Base-by-base conservation (phyloP, 2,888 invertebrate genomes). In the Fissipunctia ypsillon region DNA sequence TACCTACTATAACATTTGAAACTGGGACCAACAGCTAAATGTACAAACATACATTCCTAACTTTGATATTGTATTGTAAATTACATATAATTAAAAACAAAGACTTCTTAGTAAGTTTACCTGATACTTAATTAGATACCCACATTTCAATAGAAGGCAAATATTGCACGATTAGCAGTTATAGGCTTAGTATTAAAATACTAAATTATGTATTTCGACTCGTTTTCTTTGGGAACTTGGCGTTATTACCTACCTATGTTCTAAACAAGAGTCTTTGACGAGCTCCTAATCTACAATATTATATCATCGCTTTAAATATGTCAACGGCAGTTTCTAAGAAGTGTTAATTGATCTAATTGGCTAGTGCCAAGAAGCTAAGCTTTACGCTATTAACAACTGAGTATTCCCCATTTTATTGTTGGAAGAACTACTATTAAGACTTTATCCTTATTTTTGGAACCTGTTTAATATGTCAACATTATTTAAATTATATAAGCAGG, bases 281-380 rank as follows among this genome's bases (percentile, higher is more conserved):
- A 71, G 56, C 60, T 61, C 69, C 63, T 84, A 78, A 80, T 84
- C 78, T 75, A 72, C 66, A 78, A 70, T 78, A 81, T 83, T 81
- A 76, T 84, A 84, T 86, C 87, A 87, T 80, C 79, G 79, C 82
- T 59, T 60, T 77, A 86, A 87, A 77, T 63, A 82, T 77, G 71
- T 74, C 83, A 82, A 69, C 69, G 76, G 67, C 76, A 82, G 77
- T 50, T 89, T 83, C 87, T 81, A 63, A 84, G 88, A 87, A 89
- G 83, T 84, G 81, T 81, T 88, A 89, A 88, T 88, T 88, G 88
- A 54, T 72, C 63, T 88, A 89, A 89, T 88, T 87, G 86, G 69
- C 75, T 84, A 75, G 83, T 88, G 85, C 78, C 78, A 85, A 80
- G 80, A 82, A 81, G 69, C 65, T 83, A 84, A 88, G 83, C 78